Base-by-base conservation (phyloP, 2,113 vertebrate species). In the Leptobrachium ailaonicum region DNA sequence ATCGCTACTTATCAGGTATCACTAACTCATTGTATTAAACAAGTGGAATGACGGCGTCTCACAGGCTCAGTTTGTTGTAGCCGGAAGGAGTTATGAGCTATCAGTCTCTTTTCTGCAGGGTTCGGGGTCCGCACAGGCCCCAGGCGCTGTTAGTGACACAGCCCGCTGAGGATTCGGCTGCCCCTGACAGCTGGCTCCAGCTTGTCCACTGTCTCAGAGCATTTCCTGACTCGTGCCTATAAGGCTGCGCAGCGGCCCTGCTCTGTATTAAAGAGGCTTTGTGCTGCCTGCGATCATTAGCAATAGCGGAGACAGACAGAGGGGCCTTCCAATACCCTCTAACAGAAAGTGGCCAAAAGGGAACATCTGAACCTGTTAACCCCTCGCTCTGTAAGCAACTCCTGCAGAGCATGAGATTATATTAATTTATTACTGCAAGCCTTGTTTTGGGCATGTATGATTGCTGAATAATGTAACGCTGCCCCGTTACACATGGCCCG, bases 101-200 rank as follows among this genome's bases (percentile, higher is more conserved):
- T 32, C 20, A 32, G 45, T 54, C 45, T 71, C 54, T 63, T 60
- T 71, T 71, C 40, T 56, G 20, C 68, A 63, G 77, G 20, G 67
- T 79, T 79, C 50, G 20, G 67, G 77, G 69, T 42, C 40, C 12
- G 9, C 41, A 44, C 76, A 40, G 77, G 70, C 77, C 77, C 77
- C 77, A 43, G 44, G 77, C 77, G 64, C 58, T 42, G 58, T 54
- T 41, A 73, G 69, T 72, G 77, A 60, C 60, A 56, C 32, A 41
- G 70, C 60, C 77, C 77, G 58, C 70, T 66, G 77, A 79, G 77
- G 58, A 79, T 66, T 79, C 44, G 14, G 60, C 50, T 66, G 69
- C 76, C 76, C 63, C 67, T 78, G 76, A 78, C 54, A 78, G 76
- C 77, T 56, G 77, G 77, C 77, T 79, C 77, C 77, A 79, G 77